Conservation (phyloP, 2,888 invertebrate genomes). For the Spatulosminthurus flaviceps region DNA sequence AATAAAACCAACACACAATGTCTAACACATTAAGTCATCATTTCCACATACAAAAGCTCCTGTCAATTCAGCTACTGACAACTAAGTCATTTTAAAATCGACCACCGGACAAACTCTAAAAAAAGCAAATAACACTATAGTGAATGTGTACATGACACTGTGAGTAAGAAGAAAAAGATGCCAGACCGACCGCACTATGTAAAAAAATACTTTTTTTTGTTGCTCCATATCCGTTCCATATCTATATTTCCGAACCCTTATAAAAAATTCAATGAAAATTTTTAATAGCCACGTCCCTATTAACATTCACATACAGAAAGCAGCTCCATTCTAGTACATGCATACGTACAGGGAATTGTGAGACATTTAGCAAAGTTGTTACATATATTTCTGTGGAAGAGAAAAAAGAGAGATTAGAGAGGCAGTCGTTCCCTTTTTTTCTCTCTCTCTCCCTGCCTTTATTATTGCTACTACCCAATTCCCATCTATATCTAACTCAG, state of each 20-base stretch:
- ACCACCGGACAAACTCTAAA: conserved; percentile 34
- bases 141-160: neutral
- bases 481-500: conserved; percentile 11
- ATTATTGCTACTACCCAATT: conserved; percentile 21
- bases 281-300: neutral
- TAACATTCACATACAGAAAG: neutral
- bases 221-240: conserved; percentile 6
- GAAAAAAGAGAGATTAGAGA: conserved; percentile 19
- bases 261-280: conserved; percentile 4
- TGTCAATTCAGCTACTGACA: conserved; percentile 14
- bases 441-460: conserved; percentile 26
- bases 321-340: neutral
- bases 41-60: neutral
- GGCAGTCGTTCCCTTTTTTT: conserved; percentile 36
- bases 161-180: conserved; percentile 1
- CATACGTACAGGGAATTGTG: neutral
- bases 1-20: neutral
- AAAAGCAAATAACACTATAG: neutral
- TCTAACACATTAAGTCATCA: conserved; percentile 44
- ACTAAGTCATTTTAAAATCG: conserved; percentile 40
- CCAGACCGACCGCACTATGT: neutral
- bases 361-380: neutral
- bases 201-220: neutral
- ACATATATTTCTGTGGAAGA: neutral
- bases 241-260: conserved; percentile 18